Conservation (phyloP, 2,797 vertebrate genomes). For the Micropoecilia bifurca region DNA sequence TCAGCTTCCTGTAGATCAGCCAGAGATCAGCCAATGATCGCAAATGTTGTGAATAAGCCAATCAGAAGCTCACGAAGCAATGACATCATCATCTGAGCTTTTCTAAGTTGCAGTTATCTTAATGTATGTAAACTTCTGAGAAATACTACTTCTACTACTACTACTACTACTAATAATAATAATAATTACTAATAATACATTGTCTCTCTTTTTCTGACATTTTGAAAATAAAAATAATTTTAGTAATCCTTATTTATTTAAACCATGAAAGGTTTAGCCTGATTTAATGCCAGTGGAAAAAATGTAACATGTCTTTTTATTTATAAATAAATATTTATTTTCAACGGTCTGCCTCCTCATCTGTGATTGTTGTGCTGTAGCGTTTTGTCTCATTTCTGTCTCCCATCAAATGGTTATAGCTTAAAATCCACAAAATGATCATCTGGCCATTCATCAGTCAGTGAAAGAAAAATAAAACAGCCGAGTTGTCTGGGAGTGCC, state of each 20-base stretch:
- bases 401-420: background rate
- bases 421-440: background rate
- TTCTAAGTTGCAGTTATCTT: background rate
- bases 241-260: background rate
- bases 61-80: background rate
- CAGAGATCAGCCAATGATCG: background rate
- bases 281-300: background rate
- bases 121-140: background rate
- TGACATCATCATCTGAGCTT: background rate
- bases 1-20: background rate
- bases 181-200: background rate
- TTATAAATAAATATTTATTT: background rate
- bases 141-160: background rate
- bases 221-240: background rate
- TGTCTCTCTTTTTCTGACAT: background rate
- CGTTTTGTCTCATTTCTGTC: background rate
- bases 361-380: background rate
- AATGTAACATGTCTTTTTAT: background rate
- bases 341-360: background rate
- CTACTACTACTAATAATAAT: background rate
- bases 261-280: background rate
- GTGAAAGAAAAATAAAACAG: background rate
- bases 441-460: background rate
- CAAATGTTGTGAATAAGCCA: background rate
- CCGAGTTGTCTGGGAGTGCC: background rate